Evolutionary conservation across 2,113 vertebrate species (phyloP), one percentile per base, ranked within the genome.

Genomic region (Heterocephalus glaber): DNA sequence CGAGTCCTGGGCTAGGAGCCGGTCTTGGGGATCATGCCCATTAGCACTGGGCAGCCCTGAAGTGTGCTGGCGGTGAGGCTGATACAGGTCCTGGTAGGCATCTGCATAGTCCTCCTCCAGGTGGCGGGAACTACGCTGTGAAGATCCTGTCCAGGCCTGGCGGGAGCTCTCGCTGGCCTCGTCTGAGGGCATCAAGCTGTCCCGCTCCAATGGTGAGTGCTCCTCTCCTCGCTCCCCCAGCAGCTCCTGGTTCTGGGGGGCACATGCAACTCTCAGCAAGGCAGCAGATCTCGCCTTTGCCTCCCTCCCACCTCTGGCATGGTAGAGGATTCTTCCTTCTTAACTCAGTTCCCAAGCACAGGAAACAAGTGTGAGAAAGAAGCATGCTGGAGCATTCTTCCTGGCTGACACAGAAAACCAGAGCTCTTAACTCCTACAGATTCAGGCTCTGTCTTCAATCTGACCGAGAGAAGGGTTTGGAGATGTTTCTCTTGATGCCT

Each of bases 101-200:
- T 99, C 99, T 3, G 97, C 95, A 60, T 98, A 98, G 89, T 98
- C 98, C 56, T 99, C 98, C 38, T 98, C 98, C 96, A 99, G 90
- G 86, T 99, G 99, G 96, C 98, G 98, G 44, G 98, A 99, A 98
- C 98, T 98, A 79, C 88, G 98, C 96, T 97, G 98, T 2, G 97
- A 98, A 24, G 98, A 89, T 70, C 98, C 98, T 0, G 98, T 99
- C 98, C 98, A 98, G 10, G 98, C 97, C 49, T 98, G 98, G 95
- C 98, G 98, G 54, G 99, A 98, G 68, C 98, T 99, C 97, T 99
- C 99, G n/a, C 99, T 99, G 41, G 99, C 99, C 94, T 99, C 99
- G 0, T 99, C 99, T 1, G 99, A 99, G 0, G 99, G 99, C 99
- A 99, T 99, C 93, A 99, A 97, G 98, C 99, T 99, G 99, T 99